Evolutionary conservation across 2,797 vertebrate genomes (phyloP).

Genomic region (Pteropus rufus): DNA sequence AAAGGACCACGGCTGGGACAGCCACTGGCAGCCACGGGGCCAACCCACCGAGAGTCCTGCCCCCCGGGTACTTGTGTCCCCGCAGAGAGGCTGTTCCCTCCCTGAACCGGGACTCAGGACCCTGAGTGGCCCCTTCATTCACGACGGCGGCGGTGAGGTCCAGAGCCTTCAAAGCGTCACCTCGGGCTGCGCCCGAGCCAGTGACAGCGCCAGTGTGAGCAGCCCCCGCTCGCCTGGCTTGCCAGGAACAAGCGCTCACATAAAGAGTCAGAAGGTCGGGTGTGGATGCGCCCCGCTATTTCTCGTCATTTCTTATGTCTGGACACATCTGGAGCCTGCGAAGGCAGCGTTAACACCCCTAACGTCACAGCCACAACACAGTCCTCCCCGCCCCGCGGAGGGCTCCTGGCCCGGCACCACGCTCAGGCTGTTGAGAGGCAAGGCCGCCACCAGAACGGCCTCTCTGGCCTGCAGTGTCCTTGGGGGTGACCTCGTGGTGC

Average conservation of each 20-base stretch:
- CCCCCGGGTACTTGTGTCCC: neutral
- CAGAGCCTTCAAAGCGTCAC: too few relatives aligned
- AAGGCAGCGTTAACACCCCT: neutral
- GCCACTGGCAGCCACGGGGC: too few relatives aligned
- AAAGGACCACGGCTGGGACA: rapidly evolving
- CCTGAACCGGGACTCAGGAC: neutral
- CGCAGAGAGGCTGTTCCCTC: neutral
- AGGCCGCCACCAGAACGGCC: conserved; percentile 25
- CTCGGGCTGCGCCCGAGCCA: rapidly evolving
- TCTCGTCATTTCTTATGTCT: neutral
- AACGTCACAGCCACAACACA: neutral
- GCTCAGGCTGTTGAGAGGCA: conserved; percentile 30
- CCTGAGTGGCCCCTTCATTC: rapidly evolving
- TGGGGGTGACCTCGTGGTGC: conserved; percentile 22
- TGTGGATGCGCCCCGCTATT: rapidly evolving
- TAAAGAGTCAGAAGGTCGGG: neutral
- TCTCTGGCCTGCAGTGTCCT: conserved; percentile 45
- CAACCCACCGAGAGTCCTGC: neutral
- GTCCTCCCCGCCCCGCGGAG: neutral
- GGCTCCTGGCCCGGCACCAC: neutral
- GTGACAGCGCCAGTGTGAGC: rapidly evolving
- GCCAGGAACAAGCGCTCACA: neutral
- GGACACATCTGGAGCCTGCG: neutral
- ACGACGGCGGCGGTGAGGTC: rapidly evolving
- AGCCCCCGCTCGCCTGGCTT: neutral